Percentiles rank a stretch among this genome's conserved stretches.
These are phyloP conservation scores for Epirrita christyi DNA, from an alignment of 2,888 invertebrate genomes.

Conservation along the genomic window DNA sequence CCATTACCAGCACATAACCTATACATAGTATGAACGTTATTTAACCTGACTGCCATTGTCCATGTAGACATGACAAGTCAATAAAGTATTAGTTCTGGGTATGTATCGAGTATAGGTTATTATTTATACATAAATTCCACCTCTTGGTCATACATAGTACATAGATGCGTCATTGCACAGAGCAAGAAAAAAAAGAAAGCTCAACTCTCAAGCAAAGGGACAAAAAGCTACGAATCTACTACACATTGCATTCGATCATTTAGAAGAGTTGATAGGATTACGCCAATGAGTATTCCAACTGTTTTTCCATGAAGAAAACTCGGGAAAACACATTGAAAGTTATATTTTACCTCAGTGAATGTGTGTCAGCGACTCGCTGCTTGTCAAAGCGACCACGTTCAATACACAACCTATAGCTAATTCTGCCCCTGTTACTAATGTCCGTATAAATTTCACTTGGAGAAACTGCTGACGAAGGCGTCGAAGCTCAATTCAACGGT, in stretches of 20 bases:
- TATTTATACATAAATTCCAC: constrained; percentile 23
- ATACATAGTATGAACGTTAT: constrained; percentile 15
- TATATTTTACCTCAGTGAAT: constrained; percentile 63
- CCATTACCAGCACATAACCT: constrained; percentile 27
- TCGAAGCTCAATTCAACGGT: constrained; percentile 47
- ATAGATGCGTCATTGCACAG: constrained; percentile 69
- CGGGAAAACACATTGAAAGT: constrained; percentile 34
- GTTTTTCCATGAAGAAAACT: constrained; percentile 10
- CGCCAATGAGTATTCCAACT: constrained; percentile 1
- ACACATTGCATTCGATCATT: constrained; percentile 1
- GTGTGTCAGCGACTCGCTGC: constrained; percentile 68
- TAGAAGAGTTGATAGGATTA: neutral
- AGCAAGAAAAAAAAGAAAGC: constrained; percentile 59
- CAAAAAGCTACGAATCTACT: constrained; percentile 16
- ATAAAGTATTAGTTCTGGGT: constrained; percentile 14
- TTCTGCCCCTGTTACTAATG: constrained; percentile 53
- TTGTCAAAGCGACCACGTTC: constrained; percentile 81
- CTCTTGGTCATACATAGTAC: constrained; percentile 50
- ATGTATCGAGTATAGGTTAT: constrained; percentile 8
- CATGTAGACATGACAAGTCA: constrained; percentile 19
- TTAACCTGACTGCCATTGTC: constrained; percentile 24
- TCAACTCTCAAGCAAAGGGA: constrained; percentile 12
- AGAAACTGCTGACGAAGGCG: constrained; percentile 44
- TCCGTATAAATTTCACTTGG: constrained; percentile 48
- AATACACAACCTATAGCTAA: constrained; percentile 79